phyloP scores from a whole-genome alignment of 2,888 invertebrate genomes.

The Lasioglossum marginatum region DNA sequence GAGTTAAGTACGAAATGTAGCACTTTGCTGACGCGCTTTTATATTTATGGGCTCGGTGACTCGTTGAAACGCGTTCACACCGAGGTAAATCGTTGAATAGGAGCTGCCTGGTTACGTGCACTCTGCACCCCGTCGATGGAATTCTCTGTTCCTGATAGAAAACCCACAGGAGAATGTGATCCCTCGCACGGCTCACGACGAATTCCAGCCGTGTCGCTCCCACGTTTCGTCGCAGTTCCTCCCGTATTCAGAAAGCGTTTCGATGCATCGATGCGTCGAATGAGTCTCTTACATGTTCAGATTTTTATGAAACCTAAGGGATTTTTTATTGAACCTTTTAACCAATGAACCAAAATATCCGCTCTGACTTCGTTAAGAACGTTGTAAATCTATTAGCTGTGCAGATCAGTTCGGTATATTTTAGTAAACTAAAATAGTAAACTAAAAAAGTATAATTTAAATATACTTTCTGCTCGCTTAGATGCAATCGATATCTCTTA shows the following conservation, averaged over 20 bases:
- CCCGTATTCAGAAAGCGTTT: neutral
- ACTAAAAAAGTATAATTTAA: too few species aligned
- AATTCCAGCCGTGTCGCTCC: slow-evolving; percentile 7
- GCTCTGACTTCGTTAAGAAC: too few species aligned
- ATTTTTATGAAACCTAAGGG: too few species aligned
- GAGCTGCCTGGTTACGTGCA: slow-evolving; percentile 1
- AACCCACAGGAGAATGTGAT: slow-evolving; percentile 2
- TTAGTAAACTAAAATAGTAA: too few species aligned
- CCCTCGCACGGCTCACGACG: neutral
- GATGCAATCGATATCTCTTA: too few species aligned
- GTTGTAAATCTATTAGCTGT: too few species aligned
- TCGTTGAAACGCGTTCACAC: slow-evolving; percentile 32
- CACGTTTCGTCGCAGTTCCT: slow-evolving; percentile 4
- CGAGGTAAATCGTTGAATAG: slow-evolving; percentile 44
- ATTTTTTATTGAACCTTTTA: too few species aligned
- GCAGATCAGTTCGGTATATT: too few species aligned
- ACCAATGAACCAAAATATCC: too few species aligned
- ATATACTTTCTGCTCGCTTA: too few species aligned
- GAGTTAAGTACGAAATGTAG: slow-evolving; percentile 60
- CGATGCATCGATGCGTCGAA: neutral
- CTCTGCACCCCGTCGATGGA: slow-evolving; percentile 9
- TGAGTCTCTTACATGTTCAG: too few species aligned
- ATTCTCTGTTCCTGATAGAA: slow-evolving; percentile 1
- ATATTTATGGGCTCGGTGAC: slow-evolving; percentile 57
- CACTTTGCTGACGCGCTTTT: slow-evolving; percentile 52